Conservation (phyloP, 2,113 vertebrate genomes). For the Acinonyx jubatus region DNA sequence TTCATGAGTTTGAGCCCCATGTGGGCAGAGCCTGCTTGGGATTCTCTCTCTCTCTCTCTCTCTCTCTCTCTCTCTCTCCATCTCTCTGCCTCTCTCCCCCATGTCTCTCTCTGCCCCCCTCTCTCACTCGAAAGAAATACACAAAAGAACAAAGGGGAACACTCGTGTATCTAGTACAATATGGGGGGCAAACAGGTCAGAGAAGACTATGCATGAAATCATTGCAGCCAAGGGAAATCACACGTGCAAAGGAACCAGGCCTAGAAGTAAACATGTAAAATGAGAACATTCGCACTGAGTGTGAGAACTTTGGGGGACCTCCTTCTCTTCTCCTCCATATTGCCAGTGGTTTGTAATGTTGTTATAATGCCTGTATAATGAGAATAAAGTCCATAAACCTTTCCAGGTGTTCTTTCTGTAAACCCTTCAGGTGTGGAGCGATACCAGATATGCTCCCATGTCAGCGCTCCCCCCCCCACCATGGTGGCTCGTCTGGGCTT, state of each 20-base stretch:
- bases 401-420: conserved; percentile 64
- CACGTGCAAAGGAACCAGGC: background rate
- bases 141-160: background rate
- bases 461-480: background rate
- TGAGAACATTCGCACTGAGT: conserved; percentile 48
- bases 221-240: background rate
- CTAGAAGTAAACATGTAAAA: conserved; percentile 44
- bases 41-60: too few species aligned
- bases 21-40: too few species aligned
- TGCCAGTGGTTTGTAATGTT: conserved; percentile 39
- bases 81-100: too few species aligned
- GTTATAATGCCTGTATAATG: conserved; percentile 65
- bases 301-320: conserved; percentile 24
- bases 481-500: background rate
- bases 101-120: too few species aligned
- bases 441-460: background rate
- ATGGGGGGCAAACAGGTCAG: background rate
- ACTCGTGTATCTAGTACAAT: background rate
- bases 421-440: background rate
- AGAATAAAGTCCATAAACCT: conserved; percentile 52
- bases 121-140: too few species aligned
- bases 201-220: background rate
- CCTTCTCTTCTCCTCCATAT: background rate
- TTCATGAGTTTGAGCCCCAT: too few species aligned
- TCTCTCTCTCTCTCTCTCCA: too few species aligned